A percentile compares a stretch with the other conserved stretches of the same genome.
Conservation (phyloP, 2,797 vertebrate species). For the Sebastes variabilis region DNA sequence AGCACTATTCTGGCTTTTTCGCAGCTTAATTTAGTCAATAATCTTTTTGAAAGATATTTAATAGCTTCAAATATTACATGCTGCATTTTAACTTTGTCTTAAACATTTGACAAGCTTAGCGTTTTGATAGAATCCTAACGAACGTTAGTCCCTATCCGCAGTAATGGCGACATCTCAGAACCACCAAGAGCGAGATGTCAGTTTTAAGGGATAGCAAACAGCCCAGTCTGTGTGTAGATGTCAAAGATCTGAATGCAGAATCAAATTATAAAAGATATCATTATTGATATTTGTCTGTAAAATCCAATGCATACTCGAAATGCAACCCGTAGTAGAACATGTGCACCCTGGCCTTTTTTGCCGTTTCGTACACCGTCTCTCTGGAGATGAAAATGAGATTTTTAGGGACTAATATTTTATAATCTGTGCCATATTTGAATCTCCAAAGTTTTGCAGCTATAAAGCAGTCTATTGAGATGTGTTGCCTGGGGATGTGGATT, state of each 20-base stretch:
- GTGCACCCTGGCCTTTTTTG: not conserved
- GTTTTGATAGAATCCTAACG: not conserved
- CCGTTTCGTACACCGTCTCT: not conserved
- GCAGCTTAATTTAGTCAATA: slow-evolving; percentile 2
- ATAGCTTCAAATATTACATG: not conserved
- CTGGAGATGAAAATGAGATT: slow-evolving; percentile 4
- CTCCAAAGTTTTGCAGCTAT: slow-evolving; percentile 16
- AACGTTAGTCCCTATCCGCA: not conserved
- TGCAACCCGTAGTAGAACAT: not conserved
- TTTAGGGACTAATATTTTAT: slow-evolving; percentile 14
- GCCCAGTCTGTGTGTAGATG: not conserved
- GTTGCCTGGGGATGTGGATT: slow-evolving; percentile 1
- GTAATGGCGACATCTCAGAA: not conserved
- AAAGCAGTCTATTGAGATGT: not conserved
- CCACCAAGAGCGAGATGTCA: not conserved
- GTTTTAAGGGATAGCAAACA: not conserved
- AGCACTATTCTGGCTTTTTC: slow-evolving; percentile 33
- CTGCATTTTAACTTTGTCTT: slow-evolving; percentile 2
- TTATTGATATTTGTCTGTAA: not conserved
- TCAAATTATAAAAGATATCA: not conserved
- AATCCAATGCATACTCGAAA: not conserved
- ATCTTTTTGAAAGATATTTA: slow-evolving; percentile 26
- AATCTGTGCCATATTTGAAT: slow-evolving; percentile 21
- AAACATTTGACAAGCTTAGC: not conserved
- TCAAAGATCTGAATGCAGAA: not conserved